phyloP scores from a whole-genome alignment of 2,888 invertebrate genomes.

The Imbricaverruca yamaguchii region DNA sequence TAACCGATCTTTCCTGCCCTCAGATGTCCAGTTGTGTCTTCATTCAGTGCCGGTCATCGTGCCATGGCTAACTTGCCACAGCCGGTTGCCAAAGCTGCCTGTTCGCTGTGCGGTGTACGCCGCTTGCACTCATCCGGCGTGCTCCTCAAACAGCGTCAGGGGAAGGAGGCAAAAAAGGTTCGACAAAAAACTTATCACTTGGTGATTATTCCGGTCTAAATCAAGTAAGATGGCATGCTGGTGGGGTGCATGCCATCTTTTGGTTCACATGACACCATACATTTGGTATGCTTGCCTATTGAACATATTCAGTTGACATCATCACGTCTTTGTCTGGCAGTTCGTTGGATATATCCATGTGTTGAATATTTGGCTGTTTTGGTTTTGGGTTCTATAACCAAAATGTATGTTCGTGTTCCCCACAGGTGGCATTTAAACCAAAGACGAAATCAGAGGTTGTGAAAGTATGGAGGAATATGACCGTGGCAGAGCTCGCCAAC shows the following conservation, averaged over 20 bases:
- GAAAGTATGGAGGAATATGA: conserved; percentile 73
- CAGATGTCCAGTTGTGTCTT: neutral
- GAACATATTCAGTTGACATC: neutral
- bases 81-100: neutral
- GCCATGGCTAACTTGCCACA: neutral
- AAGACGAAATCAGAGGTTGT: conserved; percentile 43
- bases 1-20: too few relatives aligned
- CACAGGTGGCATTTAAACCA: conserved; percentile 26
- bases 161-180: conserved; percentile 55
- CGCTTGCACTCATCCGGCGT: conserved; percentile 41
- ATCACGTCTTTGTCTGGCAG: neutral
- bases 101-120: neutral
- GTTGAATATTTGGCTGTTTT: neutral
- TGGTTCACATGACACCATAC: neutral
- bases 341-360: neutral
- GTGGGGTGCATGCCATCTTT: neutral
- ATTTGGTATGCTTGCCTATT: neutral
- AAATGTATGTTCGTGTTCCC: conserved; percentile 3
- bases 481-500: conserved; percentile 62
- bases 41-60: neutral
- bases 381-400: neutral
- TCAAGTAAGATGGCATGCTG: neutral
- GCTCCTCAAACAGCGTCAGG: conserved; percentile 52
- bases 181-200: conserved; percentile 28
- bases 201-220: neutral